Base-by-base conservation (phyloP, 2,113 vertebrate genomes). In the Strigops habroptila region DNA sequence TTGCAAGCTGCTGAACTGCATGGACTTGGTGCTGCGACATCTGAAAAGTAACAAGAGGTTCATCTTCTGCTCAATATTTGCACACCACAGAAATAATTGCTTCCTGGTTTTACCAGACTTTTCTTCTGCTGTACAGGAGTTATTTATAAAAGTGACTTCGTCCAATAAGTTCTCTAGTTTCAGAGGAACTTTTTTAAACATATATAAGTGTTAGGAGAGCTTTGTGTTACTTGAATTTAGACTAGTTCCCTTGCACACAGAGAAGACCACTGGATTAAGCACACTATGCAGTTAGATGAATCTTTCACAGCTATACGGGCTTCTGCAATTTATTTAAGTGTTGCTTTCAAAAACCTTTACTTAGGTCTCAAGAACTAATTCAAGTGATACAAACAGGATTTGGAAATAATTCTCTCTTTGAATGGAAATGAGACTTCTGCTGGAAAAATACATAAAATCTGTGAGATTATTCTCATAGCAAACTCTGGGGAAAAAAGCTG, bases 21-120 rank as follows among this genome's bases (percentile, higher is more conserved):
- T 99, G 99, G 4, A 99, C 98, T 97, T 99, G 99, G 90, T 99
- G 99, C 98, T 99, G 99, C 2, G 99, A 99, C 99, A 99, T 99
- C 99, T 99, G 97, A 74, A 95, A 67, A 15, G 64, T 18, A 83
- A 93, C 48, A 68, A 73, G 24, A 80, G 9, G 49, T 18, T 79
- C 5, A 0, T 53, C 35, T 84, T 90, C 53, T 70, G 23, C 67
- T 88, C 35, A 73, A 0, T 44, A 81, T 25, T 51, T 71, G 51
- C 71, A 49, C 24, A 7, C 18, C 12, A 79, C 51, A 33, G 7
- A 49, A 82, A 63, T 10, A 86, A 74, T 0, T 69, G 22, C 10
- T 52, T 67, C 35, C 7, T 65, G 5, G 13, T 39, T 64, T 74
- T 68, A 49, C 24, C 28, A 65, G 70, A 22, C 7, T 62, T 49